A percentile compares a stretch with the other conserved stretches of the same genome.
These are phyloP conservation scores for Charanyca ferruginea DNA, from an alignment of 2,888 invertebrate species.

Conservation along the genomic window DNA sequence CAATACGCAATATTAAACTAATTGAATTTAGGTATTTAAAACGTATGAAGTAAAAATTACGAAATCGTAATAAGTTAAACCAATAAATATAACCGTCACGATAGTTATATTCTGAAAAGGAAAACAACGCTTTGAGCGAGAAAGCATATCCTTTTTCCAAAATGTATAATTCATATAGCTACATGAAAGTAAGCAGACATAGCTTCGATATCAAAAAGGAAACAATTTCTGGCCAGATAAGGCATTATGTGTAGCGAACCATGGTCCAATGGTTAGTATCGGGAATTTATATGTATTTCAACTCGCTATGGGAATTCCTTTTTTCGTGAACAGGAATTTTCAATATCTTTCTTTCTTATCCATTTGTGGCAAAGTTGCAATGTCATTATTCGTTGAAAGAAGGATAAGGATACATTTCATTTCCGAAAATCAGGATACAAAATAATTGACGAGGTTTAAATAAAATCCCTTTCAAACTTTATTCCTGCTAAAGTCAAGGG, in stretches of 20 bases:
- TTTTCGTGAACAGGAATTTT: constrained; percentile 25
- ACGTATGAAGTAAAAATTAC: too few relatives aligned
- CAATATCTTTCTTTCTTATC: constrained; percentile 30
- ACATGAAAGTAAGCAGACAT: constrained; percentile 19
- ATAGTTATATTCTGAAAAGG: too few relatives aligned
- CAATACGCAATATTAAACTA: too few relatives aligned
- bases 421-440: not conserved
- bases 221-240: constrained; percentile 49
- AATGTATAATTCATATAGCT: constrained; percentile 24
- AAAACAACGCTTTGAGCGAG: too few relatives aligned
- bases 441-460: constrained; percentile 1
- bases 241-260: constrained; percentile 48
- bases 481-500: constrained; percentile 2
- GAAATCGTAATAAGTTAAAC: too few relatives aligned
- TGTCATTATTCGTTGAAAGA: constrained; percentile 23
- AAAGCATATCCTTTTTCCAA: not conserved
- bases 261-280: constrained; percentile 45
- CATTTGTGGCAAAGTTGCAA: constrained; percentile 11
- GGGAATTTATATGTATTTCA: constrained; percentile 46
- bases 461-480: not conserved
- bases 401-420: not conserved
- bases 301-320: constrained; percentile 32
- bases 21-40: too few relatives aligned
- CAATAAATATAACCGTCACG: too few relatives aligned
- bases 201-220: constrained; percentile 29